Conservation (phyloP, 2,888 invertebrate species). For the Uropetala carovei region DNA sequence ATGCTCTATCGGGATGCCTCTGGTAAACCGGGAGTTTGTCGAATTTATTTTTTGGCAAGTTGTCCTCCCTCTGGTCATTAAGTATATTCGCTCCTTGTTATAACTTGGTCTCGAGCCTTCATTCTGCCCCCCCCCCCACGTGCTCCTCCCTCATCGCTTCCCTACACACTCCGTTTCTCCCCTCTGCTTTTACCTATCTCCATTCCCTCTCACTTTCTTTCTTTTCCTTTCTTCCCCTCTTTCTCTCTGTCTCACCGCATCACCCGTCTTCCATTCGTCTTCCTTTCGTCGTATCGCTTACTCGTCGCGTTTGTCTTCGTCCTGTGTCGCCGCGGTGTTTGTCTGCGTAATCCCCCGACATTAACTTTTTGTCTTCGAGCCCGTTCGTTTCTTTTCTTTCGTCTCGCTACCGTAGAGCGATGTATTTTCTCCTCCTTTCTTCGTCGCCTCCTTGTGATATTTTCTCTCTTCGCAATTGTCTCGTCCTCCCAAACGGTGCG, state of each 20-base stretch:
- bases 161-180: not conserved
- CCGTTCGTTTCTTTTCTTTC: not conserved
- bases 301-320: no score
- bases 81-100: no score
- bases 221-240: not conserved
- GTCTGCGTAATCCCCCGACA: not conserved
- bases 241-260: not conserved
- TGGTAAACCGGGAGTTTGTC: no score
- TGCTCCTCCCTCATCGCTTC: not conserved
- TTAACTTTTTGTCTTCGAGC: not conserved
- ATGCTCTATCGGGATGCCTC: no score
- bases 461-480: not conserved
- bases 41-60: no score
- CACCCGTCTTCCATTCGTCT: not conserved
- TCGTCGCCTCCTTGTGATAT: not conserved
- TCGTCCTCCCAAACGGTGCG: not conserved
- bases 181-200: not conserved
- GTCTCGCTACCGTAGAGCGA: not conserved
- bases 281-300: not conserved
- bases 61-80: no score
- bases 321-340: no score
- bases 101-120: no score
- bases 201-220: not conserved
- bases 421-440: not conserved
- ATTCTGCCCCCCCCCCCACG: not conserved